These are phyloP conservation scores for Dicyrtomina minuta DNA, from an alignment of 2,888 invertebrate species.

Conservation along the genomic window DNA sequence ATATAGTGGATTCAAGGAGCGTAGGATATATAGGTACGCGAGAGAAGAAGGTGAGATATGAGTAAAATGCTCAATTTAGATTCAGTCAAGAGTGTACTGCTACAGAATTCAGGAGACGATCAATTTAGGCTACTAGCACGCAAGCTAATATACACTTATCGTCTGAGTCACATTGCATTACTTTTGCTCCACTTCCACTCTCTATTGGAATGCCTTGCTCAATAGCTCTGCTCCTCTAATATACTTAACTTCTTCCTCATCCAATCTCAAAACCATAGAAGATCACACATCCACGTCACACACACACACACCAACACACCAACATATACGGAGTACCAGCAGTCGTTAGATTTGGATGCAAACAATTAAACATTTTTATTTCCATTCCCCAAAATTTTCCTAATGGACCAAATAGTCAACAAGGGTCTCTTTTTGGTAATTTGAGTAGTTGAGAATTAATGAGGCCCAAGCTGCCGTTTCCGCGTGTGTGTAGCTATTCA, in stretches of 20 bases:
- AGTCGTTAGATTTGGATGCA: background rate
- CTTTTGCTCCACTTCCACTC: constrained; percentile 18
- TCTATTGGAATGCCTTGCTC: background rate
- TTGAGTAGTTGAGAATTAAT: background rate
- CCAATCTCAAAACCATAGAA: background rate
- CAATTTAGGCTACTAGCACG: constrained; percentile 31
- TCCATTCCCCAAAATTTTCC: constrained; percentile 15
- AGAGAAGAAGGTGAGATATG: no score
- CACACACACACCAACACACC: background rate
- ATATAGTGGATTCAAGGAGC: no score
- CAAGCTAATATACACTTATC: constrained; percentile 11
- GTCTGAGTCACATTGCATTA: constrained; percentile 14
- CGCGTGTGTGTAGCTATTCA: no score
- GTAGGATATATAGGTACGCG: no score
- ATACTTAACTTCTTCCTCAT: background rate
- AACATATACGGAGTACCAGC: background rate
- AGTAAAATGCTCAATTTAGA: constrained; percentile 24
- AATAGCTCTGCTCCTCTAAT: background rate
- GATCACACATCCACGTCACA: background rate
- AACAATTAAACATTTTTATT: constrained; percentile 16
- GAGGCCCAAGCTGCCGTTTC: background rate
- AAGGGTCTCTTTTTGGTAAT: background rate
- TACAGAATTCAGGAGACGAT: constrained; percentile 26
- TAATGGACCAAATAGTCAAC: background rate
- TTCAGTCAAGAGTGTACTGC: constrained; percentile 19